Conservation (phyloP, 2,888 invertebrate genomes). For the Dicycla oo region DNA sequence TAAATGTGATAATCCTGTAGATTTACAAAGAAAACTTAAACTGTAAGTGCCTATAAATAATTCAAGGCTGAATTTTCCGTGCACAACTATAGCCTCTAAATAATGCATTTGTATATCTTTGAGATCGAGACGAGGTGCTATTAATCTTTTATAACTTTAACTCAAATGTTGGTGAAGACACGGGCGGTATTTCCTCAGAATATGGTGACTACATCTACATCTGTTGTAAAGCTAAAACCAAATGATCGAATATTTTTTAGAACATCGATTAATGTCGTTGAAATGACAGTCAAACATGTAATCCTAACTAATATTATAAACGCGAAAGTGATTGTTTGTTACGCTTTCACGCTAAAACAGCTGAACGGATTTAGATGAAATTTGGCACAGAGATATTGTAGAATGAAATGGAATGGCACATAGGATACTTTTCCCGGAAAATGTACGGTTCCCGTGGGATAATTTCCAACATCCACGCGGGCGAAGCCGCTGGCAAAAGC, state of each 20-base stretch:
- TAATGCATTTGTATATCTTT: constrained; percentile 54
- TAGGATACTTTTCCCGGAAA: too few relatives aligned
- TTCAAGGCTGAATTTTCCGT: constrained; percentile 24
- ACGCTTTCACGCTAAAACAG: too few relatives aligned
- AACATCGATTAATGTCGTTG: constrained; percentile 7
- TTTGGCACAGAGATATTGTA: too few relatives aligned
- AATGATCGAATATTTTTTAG: constrained; percentile 7
- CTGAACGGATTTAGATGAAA: too few relatives aligned
- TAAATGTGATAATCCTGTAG: constrained; percentile 1
- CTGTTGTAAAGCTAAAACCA: neutral
- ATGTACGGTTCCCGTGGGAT: too few relatives aligned
- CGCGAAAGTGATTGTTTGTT: too few relatives aligned
- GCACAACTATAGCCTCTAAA: constrained; percentile 48
- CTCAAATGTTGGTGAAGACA: constrained; percentile 18
- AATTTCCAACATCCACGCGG: too few relatives aligned
- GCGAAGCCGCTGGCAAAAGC: too few relatives aligned
- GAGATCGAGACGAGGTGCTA: constrained; percentile 24
- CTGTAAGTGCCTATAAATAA: constrained; percentile 48
- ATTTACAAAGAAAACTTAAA: constrained; percentile 28
- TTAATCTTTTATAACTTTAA: constrained; percentile 40
- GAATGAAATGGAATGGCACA: too few relatives aligned
- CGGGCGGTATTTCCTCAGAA: neutral
- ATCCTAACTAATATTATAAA: too few relatives aligned
- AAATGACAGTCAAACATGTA: constrained; percentile 34
- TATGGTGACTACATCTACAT: constrained; percentile 13